Evolutionary conservation across 2,888 invertebrate genomes (phyloP).

Genomic region (Cryptocephalus primarius): DNA sequence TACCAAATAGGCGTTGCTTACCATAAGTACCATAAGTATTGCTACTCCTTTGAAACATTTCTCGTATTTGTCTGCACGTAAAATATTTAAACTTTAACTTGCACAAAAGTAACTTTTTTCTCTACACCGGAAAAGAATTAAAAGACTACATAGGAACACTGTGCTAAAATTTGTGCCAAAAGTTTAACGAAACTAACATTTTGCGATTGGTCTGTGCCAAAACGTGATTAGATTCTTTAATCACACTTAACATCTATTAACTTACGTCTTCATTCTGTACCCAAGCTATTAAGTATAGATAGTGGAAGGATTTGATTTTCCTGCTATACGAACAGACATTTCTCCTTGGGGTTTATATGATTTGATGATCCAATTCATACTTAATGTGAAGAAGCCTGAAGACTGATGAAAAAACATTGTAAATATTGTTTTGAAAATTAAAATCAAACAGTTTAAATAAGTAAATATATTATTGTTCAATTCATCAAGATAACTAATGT

Average conservation of each 20-base stretch:
- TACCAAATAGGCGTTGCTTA: too few species aligned
- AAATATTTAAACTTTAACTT: too few species aligned
- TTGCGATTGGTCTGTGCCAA: constrained; percentile 20
- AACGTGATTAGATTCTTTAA: neutral
- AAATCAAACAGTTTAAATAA: constrained; percentile 14
- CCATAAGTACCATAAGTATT: too few species aligned
- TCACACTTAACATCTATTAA: constrained; percentile 1
- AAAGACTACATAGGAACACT: constrained; percentile 7
- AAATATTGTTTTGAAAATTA: constrained; percentile 16
- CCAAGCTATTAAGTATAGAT: constrained; percentile 2
- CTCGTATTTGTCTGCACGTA: too few species aligned
- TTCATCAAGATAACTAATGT: constrained; percentile 3
- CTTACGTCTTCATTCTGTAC: constrained; percentile 14
- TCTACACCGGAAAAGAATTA: too few species aligned
- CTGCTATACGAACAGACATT: too few species aligned
- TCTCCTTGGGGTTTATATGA: neutral
- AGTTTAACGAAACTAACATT: constrained; percentile 7
- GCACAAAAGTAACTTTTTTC: too few species aligned
- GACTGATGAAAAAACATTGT: constrained; percentile 20
- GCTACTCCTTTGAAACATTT: too few species aligned
- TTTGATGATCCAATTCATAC: constrained; percentile 9
- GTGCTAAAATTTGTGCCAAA: constrained; percentile 9
- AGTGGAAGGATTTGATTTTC: constrained; percentile 1
- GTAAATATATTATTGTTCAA: constrained; percentile 17
- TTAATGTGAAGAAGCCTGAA: constrained; percentile 19